Percentiles rank a stretch among this genome's conserved stretches.
Conservation (phyloP, 2,888 invertebrate genomes). For the Amiota communis region DNA sequence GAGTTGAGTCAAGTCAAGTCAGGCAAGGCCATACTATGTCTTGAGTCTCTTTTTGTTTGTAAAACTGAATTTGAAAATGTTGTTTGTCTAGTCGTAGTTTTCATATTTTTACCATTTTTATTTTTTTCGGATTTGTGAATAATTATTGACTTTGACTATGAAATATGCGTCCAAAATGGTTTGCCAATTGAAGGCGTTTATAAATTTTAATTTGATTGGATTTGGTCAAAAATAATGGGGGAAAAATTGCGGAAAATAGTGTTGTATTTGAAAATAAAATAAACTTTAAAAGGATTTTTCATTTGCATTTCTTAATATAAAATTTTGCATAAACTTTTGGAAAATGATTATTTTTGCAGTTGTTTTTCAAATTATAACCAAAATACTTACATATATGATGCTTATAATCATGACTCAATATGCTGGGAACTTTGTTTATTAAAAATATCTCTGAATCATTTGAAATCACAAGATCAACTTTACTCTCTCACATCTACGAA, state of each 20-base stretch:
- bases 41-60: background rate
- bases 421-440: no score
- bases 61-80: conserved; percentile 60
- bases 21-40: no score
- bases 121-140: conserved; percentile 17
- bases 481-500: no score
- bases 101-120: background rate
- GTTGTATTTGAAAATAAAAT: background rate
- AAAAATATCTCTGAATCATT: no score
- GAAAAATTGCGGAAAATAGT: background rate
- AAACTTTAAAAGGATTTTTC: conserved; percentile 10
- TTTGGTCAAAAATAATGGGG: conserved; percentile 4
- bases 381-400: no score
- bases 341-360: background rate
- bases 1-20: background rate
- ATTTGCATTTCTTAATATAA: background rate
- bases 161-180: conserved; percentile 12
- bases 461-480: no score
- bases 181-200: conserved; percentile 12
- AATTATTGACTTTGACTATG: conserved; percentile 25
- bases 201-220: conserved; percentile 25
- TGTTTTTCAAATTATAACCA: no score
- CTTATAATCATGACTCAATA: no score
- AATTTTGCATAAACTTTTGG: conserved; percentile 16
- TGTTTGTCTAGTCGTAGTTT: conserved; percentile 29